phyloP scores from a whole-genome alignment of 2,113 vertebrate species.

The Hemichromis elongatus region DNA sequence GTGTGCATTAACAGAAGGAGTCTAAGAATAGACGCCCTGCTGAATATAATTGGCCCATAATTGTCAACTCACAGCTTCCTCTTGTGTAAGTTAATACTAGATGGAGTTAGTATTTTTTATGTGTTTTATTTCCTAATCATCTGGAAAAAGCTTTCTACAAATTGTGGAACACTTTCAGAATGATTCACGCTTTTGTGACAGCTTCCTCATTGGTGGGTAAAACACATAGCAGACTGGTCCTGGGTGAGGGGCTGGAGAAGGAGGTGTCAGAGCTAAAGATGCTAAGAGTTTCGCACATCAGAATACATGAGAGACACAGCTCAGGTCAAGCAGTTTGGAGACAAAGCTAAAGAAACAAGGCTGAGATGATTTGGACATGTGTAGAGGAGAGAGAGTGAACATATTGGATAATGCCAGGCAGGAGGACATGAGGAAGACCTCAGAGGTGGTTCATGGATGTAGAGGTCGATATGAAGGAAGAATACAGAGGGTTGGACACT shows the following conservation, averaged over 20 bases:
- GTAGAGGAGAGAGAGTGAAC: not conserved
- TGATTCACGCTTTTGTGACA: not conserved
- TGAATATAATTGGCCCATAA: not conserved
- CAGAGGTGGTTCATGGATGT: not conserved
- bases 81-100: not conserved
- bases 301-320: not conserved
- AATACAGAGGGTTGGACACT: not conserved
- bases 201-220: not conserved
- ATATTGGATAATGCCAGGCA: not conserved
- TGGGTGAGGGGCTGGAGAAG: not conserved
- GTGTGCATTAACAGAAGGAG: not conserved
- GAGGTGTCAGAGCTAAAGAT: not conserved
- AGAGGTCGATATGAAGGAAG: accelerated
- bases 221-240: not conserved
- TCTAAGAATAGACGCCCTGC: not conserved
- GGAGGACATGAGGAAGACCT: not conserved
- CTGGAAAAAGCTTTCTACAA: not conserved
- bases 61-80: not conserved
- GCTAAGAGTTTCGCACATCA: not conserved
- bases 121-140: not conserved
- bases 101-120: not conserved
- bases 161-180: not conserved
- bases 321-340: not conserved
- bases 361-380: not conserved
- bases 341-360: not conserved